Percentiles rank a stretch among this genome's conserved stretches.
Evolutionary conservation across 2,888 invertebrate genomes (phyloP).

Genomic region (Phrixothrix hirtus): DNA sequence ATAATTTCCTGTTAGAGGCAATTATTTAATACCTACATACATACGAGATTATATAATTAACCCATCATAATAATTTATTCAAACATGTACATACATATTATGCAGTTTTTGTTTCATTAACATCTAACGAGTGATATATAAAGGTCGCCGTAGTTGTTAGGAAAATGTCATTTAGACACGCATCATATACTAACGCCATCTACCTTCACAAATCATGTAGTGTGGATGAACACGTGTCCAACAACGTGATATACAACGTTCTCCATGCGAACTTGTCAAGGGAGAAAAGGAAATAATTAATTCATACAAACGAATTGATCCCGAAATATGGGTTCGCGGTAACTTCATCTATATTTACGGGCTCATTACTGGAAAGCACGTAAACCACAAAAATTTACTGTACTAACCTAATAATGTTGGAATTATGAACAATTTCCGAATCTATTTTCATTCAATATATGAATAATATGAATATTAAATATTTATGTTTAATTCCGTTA

Average conservation of each 20-base stretch:
- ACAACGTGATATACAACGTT: conserved; percentile 19
- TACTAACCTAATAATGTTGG: not conserved
- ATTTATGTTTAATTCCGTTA: no score
- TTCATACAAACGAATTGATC: conserved; percentile 23
- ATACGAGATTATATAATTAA: conserved; percentile 31
- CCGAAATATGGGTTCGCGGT: conserved; percentile 17
- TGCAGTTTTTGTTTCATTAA: conserved; percentile 31
- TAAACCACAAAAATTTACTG: not conserved
- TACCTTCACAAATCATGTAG: conserved; percentile 15
- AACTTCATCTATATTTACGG: conserved; percentile 24
- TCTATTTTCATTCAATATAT: no score
- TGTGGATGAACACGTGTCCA: conserved; percentile 18
- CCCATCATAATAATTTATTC: conserved; percentile 25
- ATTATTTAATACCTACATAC: conserved; percentile 23
- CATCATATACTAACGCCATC: conserved; percentile 5
- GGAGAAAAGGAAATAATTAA: conserved; percentile 24
- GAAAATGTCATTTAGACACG: conserved; percentile 33
- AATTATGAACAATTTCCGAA: not conserved
- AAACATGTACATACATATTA: conserved; percentile 20
- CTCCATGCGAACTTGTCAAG: conserved; percentile 15
- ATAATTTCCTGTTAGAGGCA: conserved; percentile 15
- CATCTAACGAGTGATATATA: conserved; percentile 22
- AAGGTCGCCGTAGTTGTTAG: conserved; percentile 21
- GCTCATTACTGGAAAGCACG: conserved; percentile 13
- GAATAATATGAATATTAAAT: no score